Evolutionary conservation across 1,140 invertebrate species (phyloP), one percentile per base, ranked within the genome.

Genomic region (Zelostemma sp.): DNA sequence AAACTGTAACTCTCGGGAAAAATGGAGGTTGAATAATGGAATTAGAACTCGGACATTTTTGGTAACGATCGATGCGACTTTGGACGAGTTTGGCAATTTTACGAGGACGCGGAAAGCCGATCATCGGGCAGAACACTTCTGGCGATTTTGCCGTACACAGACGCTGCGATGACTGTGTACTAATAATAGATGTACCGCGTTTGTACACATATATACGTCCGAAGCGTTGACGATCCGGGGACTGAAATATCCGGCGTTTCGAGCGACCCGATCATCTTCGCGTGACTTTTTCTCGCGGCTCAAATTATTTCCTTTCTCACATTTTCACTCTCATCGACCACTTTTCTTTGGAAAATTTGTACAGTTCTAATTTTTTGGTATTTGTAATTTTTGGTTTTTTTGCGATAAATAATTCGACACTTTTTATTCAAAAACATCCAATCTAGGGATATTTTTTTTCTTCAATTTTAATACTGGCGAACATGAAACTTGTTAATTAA

Each of bases 141-240:
- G 46, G 53, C 46, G 54, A 48, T 69, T 69, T 67, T 38, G 49
- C 59, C 33, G 53, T 54, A 65, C 61, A 47, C 58, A 76, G 69
- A 74, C 55, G 62, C 67, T 71, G 64, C 73, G 80, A 83, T 83
- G 81, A 82, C 80, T 80, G 75, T 67, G 66, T 55, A 77, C 82
- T 81, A 84, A 82, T 82, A 84, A 81, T 83, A 84, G 80, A 64
- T 53, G 53, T 33, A 17, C 45, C 35, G 56, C 53, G 63, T 68
- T 63, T 64, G 67, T 51, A 61, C 59, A 53, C 62, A 66, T 76
- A 71, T 69, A 69, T 51, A 63, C 31, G 60, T 40, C 15, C 50
- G 63, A 53, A 67, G 61, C 59, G 47, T 21, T 57, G 59, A 38
- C 55, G 57, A 68, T 62, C 46, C 66, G 60, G 66, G 58, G 74